Evolutionary conservation across 1,140 invertebrate species (phyloP), one percentile per base, ranked within the genome.

Genomic region (Leptinotarsa lineolata): DNA sequence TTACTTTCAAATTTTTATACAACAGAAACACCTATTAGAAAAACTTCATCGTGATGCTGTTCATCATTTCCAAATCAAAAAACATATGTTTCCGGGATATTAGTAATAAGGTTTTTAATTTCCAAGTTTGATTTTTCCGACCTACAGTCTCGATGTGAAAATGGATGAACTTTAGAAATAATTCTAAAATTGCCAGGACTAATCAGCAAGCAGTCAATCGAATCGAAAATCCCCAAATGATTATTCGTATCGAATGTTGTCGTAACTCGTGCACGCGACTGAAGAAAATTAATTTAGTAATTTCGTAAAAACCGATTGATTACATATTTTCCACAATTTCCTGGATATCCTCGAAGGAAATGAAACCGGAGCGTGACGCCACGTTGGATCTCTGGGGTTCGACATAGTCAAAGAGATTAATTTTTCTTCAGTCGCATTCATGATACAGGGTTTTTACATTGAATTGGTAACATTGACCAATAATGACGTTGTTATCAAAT

Each of bases 271-370:
- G 22, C 68, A 69, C 46, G 68, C 68, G 21, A 69, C 48, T n/a
- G 30, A 21, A 59, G 12, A 54, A 69, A 69, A 69, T 69, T 69
- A 69, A 58, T 69, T 69, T 69, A 60, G 46, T 59, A 30, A 66
- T 24, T 69, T 69, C 39, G 46, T 39, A 44, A 70, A 71, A 64
- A 71, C 70, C 24, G 61, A 71, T 71, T 63, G 70, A 71, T 71
- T 71, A 63, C 70, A 24, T 63, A 71, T 71, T 71, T 71, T 63
- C 70, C 45, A 65, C 69, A 75, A 75, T 75, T 75, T 75, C 74
- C 74, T 72, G 71, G 64, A 65, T 60, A 69, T 64, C 67, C 74
- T 69, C 74, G 18, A 48, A 72, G 74, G 74, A 75, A 75, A 75
- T 75, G 71, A 73, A 75, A 72, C 39, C 46, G 63, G 30, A 66